Evolutionary conservation across 2,113 vertebrate species (phyloP).

Genomic region (Phyllostomus discolor): DNA sequence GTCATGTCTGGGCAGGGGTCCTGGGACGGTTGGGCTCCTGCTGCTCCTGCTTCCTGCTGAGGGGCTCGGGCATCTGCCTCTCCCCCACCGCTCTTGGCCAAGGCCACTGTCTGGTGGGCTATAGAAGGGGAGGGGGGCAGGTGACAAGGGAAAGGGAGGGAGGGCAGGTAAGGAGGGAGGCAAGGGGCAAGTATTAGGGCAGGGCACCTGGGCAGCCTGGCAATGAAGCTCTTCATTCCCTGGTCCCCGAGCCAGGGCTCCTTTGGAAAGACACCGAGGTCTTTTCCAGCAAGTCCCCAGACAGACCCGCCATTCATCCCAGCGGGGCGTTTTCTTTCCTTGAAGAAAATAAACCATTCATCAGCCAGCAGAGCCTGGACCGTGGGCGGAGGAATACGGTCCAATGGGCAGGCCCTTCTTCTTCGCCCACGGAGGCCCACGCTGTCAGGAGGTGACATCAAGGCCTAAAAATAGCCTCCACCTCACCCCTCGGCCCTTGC

Average conservation of each 20-base stretch:
- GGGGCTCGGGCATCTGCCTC: accelerated
- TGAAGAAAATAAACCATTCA: background rate
- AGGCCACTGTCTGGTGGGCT: background rate
- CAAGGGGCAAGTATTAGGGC: background rate
- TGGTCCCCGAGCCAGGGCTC: background rate
- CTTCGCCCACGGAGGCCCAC: background rate
- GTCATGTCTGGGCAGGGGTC: background rate
- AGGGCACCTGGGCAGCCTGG: background rate
- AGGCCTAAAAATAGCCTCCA: constrained; percentile 43
- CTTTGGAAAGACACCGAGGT: background rate
- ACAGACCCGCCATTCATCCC: constrained; percentile 57
- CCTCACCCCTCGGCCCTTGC: background rate
- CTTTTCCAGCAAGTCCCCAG: background rate
- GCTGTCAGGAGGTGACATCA: background rate
- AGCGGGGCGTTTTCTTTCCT: background rate
- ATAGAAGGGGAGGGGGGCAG: background rate
- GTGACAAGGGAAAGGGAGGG: background rate
- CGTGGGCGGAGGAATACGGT: background rate
- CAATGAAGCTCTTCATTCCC: background rate
- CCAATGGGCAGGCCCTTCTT: background rate
- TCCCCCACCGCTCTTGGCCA: background rate
- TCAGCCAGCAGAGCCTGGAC: constrained; percentile 33
- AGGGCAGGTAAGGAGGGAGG: background rate
- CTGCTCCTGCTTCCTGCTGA: background rate
- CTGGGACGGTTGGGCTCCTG: background rate